Base-by-base conservation (phyloP, 2,797 vertebrate species). In the Diglossa cyanea region DNA sequence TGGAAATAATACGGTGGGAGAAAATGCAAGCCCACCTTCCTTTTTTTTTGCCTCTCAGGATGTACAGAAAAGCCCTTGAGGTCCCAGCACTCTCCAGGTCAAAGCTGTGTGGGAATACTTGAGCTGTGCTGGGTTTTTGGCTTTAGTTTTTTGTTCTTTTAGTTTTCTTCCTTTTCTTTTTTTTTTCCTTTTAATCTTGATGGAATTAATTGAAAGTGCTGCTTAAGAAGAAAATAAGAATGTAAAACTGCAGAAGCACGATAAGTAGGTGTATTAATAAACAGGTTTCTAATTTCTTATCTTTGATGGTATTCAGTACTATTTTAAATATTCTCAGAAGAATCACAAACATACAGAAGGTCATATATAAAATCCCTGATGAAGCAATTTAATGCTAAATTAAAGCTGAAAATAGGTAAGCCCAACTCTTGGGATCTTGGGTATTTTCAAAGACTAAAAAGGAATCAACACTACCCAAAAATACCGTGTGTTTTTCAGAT, bases 361-460 rank as follows among this genome's bases (percentile, higher is more conserved):
- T 93, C 91, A 91, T 90, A 90, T 70, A 81, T 67, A 94, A 95
- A 96, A 95, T 94, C 89, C 87, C 95, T 13, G n/a, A 94, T 94
- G 95, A 95, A 94, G 95, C 95, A 96, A 96, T 94, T 97, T 95
- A 96, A 95, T 84, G 93, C 93, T 91, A 94, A 96, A 97, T 96
- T 94, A 90, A 74, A 91, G 86, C 88, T 90, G 78, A 94, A 96
- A 91, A 94, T 95, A 95, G 86, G 92, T 96, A 96, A 96, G 66
- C 73, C 40, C 65, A 95, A 54, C 93, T 94, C 93, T 71, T 90
- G 90, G 95, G 95, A 96, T 91, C 91, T 58, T 77, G 65, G 33
- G 26, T 93, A 76, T 95, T 95, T 95, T 96, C 92, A 92, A 93
- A 90, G 89, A 95, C 45, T 71, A 61, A 90, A 97, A 97, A 88